Base-by-base conservation (phyloP, 2,888 invertebrate species). In the Rambutsinella grinnellia region DNA sequence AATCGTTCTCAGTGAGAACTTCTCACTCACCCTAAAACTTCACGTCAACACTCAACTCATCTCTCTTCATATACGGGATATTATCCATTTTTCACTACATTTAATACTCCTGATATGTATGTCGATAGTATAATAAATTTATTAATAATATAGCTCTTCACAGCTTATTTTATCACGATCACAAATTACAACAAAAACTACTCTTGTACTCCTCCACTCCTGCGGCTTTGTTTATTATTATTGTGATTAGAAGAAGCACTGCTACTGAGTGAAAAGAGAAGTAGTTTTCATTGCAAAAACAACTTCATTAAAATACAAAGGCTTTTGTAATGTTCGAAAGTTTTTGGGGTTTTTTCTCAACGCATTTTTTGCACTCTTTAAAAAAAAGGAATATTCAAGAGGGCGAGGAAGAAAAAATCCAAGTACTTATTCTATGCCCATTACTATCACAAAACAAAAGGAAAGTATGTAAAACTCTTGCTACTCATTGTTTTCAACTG, bases 131-230 rank as follows among this genome's bases (percentile, higher is more conserved):
- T 36, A 36, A 36, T 36, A 36, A 36, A 36, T 54, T 54, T 23
- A 28, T 27, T 58, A 56, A 19, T 21, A 26, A 15, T 56, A 15
- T 17, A 49, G 17, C 23, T 53, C 24, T 17, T 46, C 36, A 44
- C 44, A 60, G 36, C 51, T 62, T 13, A n/a, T 36, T 74, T 66
- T 74, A 74, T 74, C 74, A 74, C 66, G 53, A 66, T 74, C 54
- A 67, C 74, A 74, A 74, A 74, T 74, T 74, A 67, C 47, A 15
- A 17, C 5, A 36, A 65, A 74, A 60, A 74, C 54, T 60, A 23
- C 60, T 74, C 61, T 49, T 74, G 66, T 66, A 36, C 54, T 67
- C 5, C 36, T 36, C 36, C 36, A 36, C 36, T 36, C 61, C 66
- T 65, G 66, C 54, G 27, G 54, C 65, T 66, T 36, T 74, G 66